These are phyloP conservation scores for Oryzias curvinotus DNA, from an alignment of 2,113 vertebrate species.

Conservation along the genomic window DNA sequence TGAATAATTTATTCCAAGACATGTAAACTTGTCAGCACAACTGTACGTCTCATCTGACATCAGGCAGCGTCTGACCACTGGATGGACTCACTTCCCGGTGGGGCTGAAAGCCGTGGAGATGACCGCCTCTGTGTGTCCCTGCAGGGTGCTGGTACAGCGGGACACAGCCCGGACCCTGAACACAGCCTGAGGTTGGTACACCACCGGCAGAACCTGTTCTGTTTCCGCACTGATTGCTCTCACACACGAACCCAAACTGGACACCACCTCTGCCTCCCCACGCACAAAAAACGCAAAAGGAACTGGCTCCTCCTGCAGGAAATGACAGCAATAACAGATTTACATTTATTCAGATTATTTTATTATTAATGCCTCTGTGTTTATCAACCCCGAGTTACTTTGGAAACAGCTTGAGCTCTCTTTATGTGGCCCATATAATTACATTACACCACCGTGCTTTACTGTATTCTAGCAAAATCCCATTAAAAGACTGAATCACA, in stretches of 20 bases:
- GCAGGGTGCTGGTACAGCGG: slow-evolving; percentile 94
- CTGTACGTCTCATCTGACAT: too few relatives aligned
- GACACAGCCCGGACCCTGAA: slow-evolving; percentile 93
- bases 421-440: too few relatives aligned
- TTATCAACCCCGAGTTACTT: too few relatives aligned
- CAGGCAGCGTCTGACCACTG: background rate
- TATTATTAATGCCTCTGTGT: too few relatives aligned
- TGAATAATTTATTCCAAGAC: too few relatives aligned
- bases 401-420: too few relatives aligned
- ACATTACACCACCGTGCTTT: too few relatives aligned
- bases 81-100: slow-evolving; percentile 88
- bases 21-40: too few relatives aligned
- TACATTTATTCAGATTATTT: too few relatives aligned
- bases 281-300: slow-evolving; percentile 90
- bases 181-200: slow-evolving; percentile 95
- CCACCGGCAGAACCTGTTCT: slow-evolving; percentile 89
- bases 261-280: slow-evolving; percentile 86
- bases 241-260: slow-evolving; percentile 82
- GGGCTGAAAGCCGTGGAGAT: slow-evolving; percentile 97
- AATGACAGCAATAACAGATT: background rate
- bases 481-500: too few relatives aligned
- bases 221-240: slow-evolving; percentile 84
- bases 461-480: too few relatives aligned
- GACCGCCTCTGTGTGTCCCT: slow-evolving; percentile 94
- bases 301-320: slow-evolving; percentile 85